Evolutionary conservation across 2,888 invertebrate genomes (phyloP).

Genomic region (Apotomis betuletana): DNA sequence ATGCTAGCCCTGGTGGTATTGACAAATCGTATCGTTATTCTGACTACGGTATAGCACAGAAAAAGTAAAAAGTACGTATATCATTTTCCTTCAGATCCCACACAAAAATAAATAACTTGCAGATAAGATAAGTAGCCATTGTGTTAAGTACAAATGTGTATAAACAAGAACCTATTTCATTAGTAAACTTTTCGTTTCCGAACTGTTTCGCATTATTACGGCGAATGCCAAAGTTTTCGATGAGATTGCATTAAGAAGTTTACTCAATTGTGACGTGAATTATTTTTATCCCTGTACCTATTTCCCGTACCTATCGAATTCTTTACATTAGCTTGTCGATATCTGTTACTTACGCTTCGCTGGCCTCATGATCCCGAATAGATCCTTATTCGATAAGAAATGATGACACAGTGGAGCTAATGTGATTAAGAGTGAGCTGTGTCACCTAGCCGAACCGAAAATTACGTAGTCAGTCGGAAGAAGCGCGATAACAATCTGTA

Average conservation of each 20-base stretch:
- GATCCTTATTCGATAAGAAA: too few relatives aligned
- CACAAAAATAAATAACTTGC: neutral
- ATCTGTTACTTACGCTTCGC: neutral
- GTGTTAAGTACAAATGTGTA: neutral
- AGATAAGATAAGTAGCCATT: neutral
- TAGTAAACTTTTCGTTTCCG: conserved; percentile 14
- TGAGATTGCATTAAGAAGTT: conserved; percentile 22
- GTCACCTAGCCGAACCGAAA: too few relatives aligned
- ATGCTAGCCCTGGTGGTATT: too few relatives aligned
- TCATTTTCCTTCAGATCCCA: too few relatives aligned
- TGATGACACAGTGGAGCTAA: too few relatives aligned
- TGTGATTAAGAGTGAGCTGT: too few relatives aligned
- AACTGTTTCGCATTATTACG: conserved; percentile 18
- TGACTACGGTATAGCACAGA: too few relatives aligned
- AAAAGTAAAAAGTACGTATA: too few relatives aligned
- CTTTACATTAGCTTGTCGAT: neutral
- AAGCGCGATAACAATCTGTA: too few relatives aligned
- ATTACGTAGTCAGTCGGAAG: too few relatives aligned
- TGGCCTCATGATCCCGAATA: neutral
- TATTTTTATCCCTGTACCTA: conserved; percentile 22
- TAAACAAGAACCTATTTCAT: conserved; percentile 16
- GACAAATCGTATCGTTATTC: too few relatives aligned
- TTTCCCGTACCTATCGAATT: neutral
- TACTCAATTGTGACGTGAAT: conserved; percentile 17
- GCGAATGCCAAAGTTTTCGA: conserved; percentile 18